Percentiles rank a stretch among this genome's conserved stretches.
Conservation (phyloP, 2,113 vertebrate species). For the Ornithorhynchus anatinus region DNA sequence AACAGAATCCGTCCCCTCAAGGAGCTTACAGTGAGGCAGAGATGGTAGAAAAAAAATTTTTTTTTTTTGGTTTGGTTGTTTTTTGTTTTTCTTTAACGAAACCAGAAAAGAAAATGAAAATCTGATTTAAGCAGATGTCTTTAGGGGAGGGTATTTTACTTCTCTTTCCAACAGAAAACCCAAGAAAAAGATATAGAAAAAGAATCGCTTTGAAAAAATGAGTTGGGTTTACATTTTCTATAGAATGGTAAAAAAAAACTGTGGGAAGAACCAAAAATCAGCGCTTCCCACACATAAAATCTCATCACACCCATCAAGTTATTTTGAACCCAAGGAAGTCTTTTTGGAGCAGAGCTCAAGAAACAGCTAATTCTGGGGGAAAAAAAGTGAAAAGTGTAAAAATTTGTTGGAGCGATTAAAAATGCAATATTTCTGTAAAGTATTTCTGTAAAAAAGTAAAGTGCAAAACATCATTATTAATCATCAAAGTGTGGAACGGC, state of each 20-base stretch:
- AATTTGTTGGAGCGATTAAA: constrained; percentile 31
- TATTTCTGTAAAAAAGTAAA: too few relatives aligned
- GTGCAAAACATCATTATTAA: too few relatives aligned
- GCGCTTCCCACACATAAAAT: constrained; percentile 44
- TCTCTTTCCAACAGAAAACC: too few relatives aligned
- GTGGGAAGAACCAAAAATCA: constrained; percentile 50
- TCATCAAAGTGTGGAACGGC: too few relatives aligned
- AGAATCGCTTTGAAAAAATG: constrained; percentile 4
- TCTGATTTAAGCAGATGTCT: background rate
- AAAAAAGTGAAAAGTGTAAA: constrained; percentile 44
- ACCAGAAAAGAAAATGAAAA: background rate
- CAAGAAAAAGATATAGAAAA: too few relatives aligned
- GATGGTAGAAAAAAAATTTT: too few relatives aligned
- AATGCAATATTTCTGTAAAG: too few relatives aligned
- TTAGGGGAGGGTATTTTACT: too few relatives aligned
- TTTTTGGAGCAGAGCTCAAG: constrained; percentile 39
- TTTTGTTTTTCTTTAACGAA: background rate
- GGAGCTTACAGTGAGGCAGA: too few relatives aligned
- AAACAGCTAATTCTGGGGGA: constrained; percentile 49
- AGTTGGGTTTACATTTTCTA: constrained; percentile 15
- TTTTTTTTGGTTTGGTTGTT: too few relatives aligned
- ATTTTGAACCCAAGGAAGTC: constrained; percentile 58
- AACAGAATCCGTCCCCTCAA: too few relatives aligned
- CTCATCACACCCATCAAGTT: constrained; percentile 42
- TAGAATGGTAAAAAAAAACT: constrained; percentile 19